A percentile compares a stretch with the other conserved stretches of the same genome.
Conservation (phyloP, 2,888 invertebrate genomes). For the Acanthopleura granulata region DNA sequence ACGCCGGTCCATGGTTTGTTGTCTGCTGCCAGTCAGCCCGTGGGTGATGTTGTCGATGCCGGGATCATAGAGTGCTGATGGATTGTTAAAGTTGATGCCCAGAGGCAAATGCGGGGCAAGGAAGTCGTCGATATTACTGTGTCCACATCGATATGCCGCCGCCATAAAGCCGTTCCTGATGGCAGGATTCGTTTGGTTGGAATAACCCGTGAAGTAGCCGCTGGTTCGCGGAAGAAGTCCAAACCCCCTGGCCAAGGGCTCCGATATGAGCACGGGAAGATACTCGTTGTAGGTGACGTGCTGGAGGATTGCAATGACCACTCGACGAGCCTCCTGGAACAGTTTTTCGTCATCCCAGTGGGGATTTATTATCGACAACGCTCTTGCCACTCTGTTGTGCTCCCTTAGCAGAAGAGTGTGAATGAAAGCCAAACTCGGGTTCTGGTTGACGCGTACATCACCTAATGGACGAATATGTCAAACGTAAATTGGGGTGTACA, state of each 20-base stretch:
- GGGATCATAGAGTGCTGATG: not conserved
- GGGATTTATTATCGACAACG: not conserved
- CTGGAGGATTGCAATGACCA: not conserved
- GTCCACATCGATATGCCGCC: not conserved
- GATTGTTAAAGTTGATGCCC: not conserved
- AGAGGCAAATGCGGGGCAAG: not conserved
- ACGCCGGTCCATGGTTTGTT: not conserved
- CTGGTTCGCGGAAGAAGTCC: not conserved
- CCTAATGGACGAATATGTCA: not conserved
- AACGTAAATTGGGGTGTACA: too few relatives aligned
- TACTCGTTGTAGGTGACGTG: not conserved
- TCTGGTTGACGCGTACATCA: not conserved
- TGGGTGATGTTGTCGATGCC: not conserved
- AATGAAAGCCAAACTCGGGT: not conserved
- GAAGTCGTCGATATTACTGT: not conserved
- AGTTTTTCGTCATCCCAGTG: not conserved
- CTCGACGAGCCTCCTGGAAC: not conserved
- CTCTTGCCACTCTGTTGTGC: not conserved
- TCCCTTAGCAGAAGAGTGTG: not conserved
- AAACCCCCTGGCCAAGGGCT: not conserved
- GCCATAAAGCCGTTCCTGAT: not conserved
- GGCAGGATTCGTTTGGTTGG: not conserved
- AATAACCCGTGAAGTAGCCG: not conserved
- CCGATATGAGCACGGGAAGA: not conserved
- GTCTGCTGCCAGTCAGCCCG: not conserved